Evolutionary conservation across 2,888 invertebrate genomes (phyloP).

Genomic region (Pachycephus smyrnensis): DNA sequence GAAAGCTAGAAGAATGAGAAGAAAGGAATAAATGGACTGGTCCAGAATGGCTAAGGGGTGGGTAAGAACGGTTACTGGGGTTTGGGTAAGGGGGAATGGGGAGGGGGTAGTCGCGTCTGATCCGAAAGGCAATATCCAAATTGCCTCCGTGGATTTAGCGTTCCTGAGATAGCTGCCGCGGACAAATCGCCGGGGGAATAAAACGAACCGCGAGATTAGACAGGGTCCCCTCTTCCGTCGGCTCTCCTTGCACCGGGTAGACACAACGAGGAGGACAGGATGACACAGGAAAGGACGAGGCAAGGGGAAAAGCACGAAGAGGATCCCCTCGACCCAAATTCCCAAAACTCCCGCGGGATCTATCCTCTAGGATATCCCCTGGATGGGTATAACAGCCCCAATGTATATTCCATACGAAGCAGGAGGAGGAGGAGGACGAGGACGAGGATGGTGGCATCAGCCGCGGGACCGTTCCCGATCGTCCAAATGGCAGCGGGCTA

Average conservation of each 20-base stretch:
- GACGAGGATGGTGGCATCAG: not conserved
- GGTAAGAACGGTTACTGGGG: slow-evolving; percentile 3
- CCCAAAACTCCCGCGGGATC: not conserved
- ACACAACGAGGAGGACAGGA: not conserved
- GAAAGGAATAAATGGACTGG: not conserved
- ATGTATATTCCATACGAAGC: not conserved
- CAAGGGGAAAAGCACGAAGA: not conserved
- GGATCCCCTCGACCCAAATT: not conserved
- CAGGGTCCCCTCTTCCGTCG: slow-evolving; percentile 15
- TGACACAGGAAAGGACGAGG: not conserved
- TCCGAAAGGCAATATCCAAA: slow-evolving; percentile 58
- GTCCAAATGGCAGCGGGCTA: not conserved
- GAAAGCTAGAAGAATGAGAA: not conserved
- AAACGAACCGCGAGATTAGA: slow-evolving; percentile 55
- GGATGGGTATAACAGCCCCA: not conserved
- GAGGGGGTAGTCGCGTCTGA: slow-evolving; percentile 32
- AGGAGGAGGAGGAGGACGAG: too few species aligned
- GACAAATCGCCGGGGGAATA: slow-evolving; percentile 54
- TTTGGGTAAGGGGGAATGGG: slow-evolving; percentile 3
- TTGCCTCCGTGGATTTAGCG: slow-evolving; percentile 55
- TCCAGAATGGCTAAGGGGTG: not conserved
- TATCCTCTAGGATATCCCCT: not conserved
- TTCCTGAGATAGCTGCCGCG: slow-evolving; percentile 43
- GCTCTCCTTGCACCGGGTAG: not conserved
- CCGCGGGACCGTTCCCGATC: not conserved